Conservation (phyloP, 2,113 vertebrate species). For the Pavo muticus region DNA sequence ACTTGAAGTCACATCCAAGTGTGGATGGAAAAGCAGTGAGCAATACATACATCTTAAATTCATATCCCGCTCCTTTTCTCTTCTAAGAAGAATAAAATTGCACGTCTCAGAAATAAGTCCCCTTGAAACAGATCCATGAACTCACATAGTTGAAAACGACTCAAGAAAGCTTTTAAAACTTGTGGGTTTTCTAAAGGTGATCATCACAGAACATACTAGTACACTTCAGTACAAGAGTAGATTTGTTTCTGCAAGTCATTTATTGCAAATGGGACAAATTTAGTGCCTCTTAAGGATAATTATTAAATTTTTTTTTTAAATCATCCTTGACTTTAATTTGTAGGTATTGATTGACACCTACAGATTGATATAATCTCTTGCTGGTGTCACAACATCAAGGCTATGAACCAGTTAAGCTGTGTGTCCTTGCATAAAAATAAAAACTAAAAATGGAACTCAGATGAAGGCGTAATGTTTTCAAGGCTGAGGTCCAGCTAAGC, state of each 20-base stretch:
- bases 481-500: constrained; percentile 34
- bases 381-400: not conserved
- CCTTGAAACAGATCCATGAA: not conserved
- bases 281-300: not conserved
- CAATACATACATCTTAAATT: not conserved
- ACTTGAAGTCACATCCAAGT: not conserved
- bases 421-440: not conserved
- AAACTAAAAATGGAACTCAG: not conserved
- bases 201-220: not conserved
- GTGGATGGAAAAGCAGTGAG: fast-evolving
- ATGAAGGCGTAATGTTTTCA: not conserved
- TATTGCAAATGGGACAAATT: not conserved
- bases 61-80: not conserved
- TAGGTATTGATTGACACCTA: not conserved
- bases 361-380: not conserved
- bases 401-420: not conserved
- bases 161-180: not conserved
- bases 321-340: not conserved
- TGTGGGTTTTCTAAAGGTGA: not conserved
- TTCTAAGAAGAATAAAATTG: not conserved
- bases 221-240: not conserved
- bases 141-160: not conserved
- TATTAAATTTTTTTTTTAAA: not conserved
- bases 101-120: not conserved
- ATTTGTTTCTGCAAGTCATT: not conserved